Conservation (phyloP, 2,888 invertebrate species). For the Coelogynopora nodosa region DNA sequence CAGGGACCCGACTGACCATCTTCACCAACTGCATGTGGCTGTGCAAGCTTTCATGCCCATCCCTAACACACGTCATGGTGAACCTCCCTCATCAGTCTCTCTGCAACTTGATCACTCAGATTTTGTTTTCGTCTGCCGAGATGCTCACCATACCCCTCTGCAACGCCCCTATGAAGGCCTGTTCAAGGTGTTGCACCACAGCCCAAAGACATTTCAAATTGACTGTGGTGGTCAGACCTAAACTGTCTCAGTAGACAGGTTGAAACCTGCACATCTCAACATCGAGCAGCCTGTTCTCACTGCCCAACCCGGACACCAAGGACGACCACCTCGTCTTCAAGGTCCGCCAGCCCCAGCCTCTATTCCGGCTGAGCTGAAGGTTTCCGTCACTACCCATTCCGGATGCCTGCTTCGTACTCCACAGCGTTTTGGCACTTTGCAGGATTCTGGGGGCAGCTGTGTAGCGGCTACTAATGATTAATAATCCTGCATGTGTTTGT, state of each 20-base stretch:
- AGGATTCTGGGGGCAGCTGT: background rate
- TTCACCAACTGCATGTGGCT: no score
- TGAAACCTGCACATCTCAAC: constrained; percentile 10
- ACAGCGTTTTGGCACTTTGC: background rate
- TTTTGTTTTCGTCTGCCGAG: no score
- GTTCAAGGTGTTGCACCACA: background rate
- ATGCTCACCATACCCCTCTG: background rate
- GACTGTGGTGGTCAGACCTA: background rate
- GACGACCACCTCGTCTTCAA: background rate
- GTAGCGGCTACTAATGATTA: background rate
- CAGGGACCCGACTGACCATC: no score
- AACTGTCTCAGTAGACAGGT: background rate
- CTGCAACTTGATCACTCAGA: no score
- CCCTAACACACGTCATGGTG: no score
- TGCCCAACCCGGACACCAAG: background rate
- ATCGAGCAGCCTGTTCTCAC: background rate
- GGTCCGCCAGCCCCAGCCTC: background rate
- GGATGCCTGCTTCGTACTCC: background rate
- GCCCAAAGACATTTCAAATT: background rate
- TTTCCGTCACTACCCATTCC: background rate
- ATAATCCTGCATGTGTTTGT: no score
- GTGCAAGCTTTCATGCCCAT: no score
- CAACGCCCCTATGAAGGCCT: background rate
- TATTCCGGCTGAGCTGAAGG: background rate
- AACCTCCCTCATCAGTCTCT: no score